Base-by-base conservation (phyloP, 1,140 invertebrate genomes). In the Tetramorium alpestre region DNA sequence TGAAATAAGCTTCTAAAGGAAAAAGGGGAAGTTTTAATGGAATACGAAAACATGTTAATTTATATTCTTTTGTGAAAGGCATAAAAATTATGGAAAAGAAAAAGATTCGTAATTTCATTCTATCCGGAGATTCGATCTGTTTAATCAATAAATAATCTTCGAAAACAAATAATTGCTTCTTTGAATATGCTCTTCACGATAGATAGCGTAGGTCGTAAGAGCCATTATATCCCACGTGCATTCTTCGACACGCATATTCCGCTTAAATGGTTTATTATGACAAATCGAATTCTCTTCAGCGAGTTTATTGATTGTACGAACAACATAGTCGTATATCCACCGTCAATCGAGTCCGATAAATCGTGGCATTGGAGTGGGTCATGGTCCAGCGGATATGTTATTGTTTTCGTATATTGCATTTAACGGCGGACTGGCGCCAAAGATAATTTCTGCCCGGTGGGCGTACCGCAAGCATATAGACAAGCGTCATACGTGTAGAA, bases 331-430 rank as follows among this genome's bases (percentile, higher is more conserved):
- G 22, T 81, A 56, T 56, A 69, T 69, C 64, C 16, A 54, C 51
- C 62, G 64, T 16, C 65, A 56, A 58, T 81, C 78, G 33, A 80
- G 18, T 22, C 7, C 65, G 33, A 81, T 81, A 81, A 81, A 81
- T 70, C 64, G 47, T 44, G 54, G 33, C 78, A 70, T 44, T 81
- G 78, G 78, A 69, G 47, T 81, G 64, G 77, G 77, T 81, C 77
- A 81, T 41, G 62, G 77, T 70, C 64, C 77, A 41, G 64, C 47
- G 49, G 22, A 81, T 81, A 65, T 81, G 64, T 81, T 56, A 81
- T 81, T 81, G 78, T 81, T 81, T 81, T 70, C 78, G 22, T 67
- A 81, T 81, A 70, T 81, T 67, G 38, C 18, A 81, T 81, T 33
- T 70, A 81, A 38, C 18, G 49, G 64, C 38, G 78, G 22, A 28